Evolutionary conservation across 2,888 invertebrate genomes (phyloP), one percentile per base, ranked within the genome.

Genomic region (Seira ritae): DNA sequence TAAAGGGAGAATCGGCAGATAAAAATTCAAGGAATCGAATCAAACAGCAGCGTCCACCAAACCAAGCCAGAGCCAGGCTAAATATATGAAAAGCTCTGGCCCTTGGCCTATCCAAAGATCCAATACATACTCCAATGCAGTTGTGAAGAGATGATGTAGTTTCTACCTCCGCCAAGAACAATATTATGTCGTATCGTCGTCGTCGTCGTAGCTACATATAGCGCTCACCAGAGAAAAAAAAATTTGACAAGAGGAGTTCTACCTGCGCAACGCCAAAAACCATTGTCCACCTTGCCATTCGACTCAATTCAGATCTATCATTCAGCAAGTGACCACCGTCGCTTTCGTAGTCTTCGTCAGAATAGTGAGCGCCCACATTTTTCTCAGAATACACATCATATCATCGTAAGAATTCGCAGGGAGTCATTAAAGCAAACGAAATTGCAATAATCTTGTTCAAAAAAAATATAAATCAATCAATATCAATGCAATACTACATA

Each of bases 241-340:
- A 62, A 62, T 20, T 62, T 62, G 62, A 62, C 62, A 62, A 62
- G 62, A 19, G 62, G 10, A 62, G 62, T 55, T 55, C 55, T 20
- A 20, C 62, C 65, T 76, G 69, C 73, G 60, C 69, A 78, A 74
- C 83, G 83, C 83, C 83, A 83, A 83, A 83, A 83, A 83, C 83
- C 83, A 83, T 83, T 83, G 83, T 83, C 83, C 83, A 83, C 83
- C 70, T 83, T 83, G 83, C 78, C 46, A 78, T 74, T 46, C 60
- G 69, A 67, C 67, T 83, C 77, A 83, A 83, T 83, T 78, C 83
- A 78, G 72, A 68, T 83, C 76, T 68, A 83, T 83, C 83, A 74
- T 78, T 78, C 83, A 77, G 31, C 83, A 73, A 78, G 78, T 83
- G 83, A 83, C 82, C 82, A 82, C 72, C 74, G 74, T 74, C 66